Percentiles rank a stretch among this genome's conserved stretches.
These are phyloP conservation scores for Vulpes ferrilata DNA, from an alignment of 2,113 vertebrate species.

Conservation along the genomic window DNA sequence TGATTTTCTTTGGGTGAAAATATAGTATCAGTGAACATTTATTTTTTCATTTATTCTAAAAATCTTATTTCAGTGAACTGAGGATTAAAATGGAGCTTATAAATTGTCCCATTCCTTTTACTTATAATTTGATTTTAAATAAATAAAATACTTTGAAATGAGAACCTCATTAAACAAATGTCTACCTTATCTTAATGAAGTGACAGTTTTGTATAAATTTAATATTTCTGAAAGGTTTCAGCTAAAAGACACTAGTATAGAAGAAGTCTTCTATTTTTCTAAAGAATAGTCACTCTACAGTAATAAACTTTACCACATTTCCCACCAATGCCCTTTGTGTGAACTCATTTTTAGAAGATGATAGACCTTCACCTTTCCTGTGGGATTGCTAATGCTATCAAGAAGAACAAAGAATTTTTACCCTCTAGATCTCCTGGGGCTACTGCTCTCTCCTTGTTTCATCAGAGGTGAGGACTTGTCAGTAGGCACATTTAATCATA, in stretches of 20 bases:
- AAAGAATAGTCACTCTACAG: background rate
- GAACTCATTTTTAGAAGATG: conserved; percentile 65
- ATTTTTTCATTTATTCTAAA: background rate
- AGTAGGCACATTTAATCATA: background rate
- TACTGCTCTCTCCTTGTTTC: conserved; percentile 47
- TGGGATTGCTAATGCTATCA: conserved; percentile 49
- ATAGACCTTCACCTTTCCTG: conserved; percentile 46
- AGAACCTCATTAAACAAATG: background rate
- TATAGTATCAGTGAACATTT: background rate
- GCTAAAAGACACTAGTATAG: background rate
- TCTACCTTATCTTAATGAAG: background rate
- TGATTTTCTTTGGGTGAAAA: background rate
- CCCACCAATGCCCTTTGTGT: background rate
- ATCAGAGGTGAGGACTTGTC: conserved; percentile 39
- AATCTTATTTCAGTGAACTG: background rate
- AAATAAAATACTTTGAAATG: background rate
- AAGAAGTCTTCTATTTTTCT: background rate
- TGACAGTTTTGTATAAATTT: background rate
- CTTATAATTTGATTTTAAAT: background rate
- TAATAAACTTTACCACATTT: conserved; percentile 45
- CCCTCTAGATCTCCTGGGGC: background rate
- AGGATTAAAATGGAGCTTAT: background rate
- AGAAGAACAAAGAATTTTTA: conserved; percentile 38
- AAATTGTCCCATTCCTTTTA: background rate
- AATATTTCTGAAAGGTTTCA: background rate